Base-by-base conservation (phyloP, 2,888 invertebrate species). In the Eupeodes latifasciatus region DNA sequence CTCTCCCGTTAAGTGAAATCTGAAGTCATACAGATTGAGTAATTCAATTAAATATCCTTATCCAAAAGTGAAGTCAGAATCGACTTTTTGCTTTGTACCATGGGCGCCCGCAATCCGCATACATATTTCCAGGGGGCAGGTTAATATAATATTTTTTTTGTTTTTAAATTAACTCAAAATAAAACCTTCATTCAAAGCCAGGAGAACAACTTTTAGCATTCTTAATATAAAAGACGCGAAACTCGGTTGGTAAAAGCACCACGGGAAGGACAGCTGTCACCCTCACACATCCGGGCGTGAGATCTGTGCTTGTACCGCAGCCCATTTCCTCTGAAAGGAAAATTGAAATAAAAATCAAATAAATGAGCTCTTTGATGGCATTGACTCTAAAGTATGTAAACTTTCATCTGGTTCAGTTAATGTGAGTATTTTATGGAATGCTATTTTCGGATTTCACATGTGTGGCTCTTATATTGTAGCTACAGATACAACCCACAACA, bases 401-500 rank as follows among this genome's bases (percentile, higher is more conserved):
- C 87, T 87, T 84, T 87, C 83, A 67, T 67, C 72, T 66, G 72
- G 61, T 77, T 72, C 51, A 76, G 84, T 87, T 81, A 77, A 84
- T 77, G 62, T 59, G 47, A 82, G 74, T 49, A 78, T 83, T 83
- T 86, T 86, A 80, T 81, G 80, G 76, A 76, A 75, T 71, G 61
- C 88, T 88, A 88, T 88, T 88, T 88, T 81, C 47, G 77, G 85
- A 78, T 64, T 81, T 81, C 78, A 88, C 88, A 88, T 88, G 85
- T 88, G 88, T 85, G 88, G 85, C 81, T 85, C 78, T 71, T 85
- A 78, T 69, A 84, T 76, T 19, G 47, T 27, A 6, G 6, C 79
- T n/a, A 49, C 14, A 1, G 12, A 14, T 44, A 57, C 59, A 78
- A 77, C 69, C 78, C 85, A 81, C 81, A 77, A 85, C 88, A 88